phyloP scores from a whole-genome alignment of 2,888 invertebrate genomes.

The Melipona beecheii region DNA sequence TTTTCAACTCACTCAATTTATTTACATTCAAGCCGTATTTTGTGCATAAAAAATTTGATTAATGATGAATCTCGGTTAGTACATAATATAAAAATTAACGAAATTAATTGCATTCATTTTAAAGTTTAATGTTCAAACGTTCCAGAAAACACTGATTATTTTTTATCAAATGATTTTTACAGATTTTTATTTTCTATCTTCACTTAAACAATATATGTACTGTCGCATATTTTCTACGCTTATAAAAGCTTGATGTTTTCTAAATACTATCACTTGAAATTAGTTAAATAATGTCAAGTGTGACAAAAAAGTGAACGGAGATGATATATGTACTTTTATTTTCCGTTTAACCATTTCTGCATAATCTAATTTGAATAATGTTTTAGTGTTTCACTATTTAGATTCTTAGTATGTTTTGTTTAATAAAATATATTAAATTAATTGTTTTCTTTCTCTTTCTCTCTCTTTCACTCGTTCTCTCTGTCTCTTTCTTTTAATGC shows the following conservation, averaged over 20 bases:
- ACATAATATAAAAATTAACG: constrained; percentile 72
- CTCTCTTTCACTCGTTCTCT: not conserved
- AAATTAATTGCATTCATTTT: constrained; percentile 12
- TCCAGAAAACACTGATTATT: constrained; percentile 32
- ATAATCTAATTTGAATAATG: constrained; percentile 55
- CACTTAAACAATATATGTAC: constrained; percentile 44
- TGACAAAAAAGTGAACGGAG: constrained; percentile 57
- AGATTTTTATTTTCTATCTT: constrained; percentile 35
- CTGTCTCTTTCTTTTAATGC: constrained; percentile 52
- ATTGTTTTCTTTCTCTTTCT: constrained; percentile 33
- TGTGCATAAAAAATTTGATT: constrained; percentile 73
- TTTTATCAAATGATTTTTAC: constrained; percentile 34
- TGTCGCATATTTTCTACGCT: constrained; percentile 37
- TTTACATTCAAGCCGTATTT: constrained; percentile 79
- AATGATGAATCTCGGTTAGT: constrained; percentile 59
- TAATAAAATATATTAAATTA: constrained; percentile 71
- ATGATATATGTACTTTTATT: constrained; percentile 39
- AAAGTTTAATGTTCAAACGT: constrained; percentile 32
- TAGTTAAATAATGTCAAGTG: constrained; percentile 59
- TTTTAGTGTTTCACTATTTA: constrained; percentile 39
- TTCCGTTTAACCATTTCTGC: constrained; percentile 34
- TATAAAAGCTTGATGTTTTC: constrained; percentile 44
- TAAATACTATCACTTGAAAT: constrained; percentile 42
- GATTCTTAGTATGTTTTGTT: constrained; percentile 57
- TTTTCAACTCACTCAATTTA: constrained; percentile 74